Percentiles rank a stretch among this genome's conserved stretches.
Evolutionary conservation across 2,888 invertebrate genomes (phyloP).

Genomic region (Lydus trimaculatus): DNA sequence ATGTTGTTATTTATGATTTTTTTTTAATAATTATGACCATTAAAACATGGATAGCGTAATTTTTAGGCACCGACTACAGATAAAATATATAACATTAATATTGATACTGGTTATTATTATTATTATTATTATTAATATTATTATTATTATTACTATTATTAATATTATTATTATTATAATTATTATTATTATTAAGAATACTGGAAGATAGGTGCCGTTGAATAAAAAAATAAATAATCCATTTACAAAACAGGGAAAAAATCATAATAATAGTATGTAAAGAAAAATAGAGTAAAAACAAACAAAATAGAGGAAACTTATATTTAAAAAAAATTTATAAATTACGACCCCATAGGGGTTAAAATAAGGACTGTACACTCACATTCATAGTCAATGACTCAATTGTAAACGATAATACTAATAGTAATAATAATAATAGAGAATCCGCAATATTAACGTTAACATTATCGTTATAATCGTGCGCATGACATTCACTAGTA

Average conservation of each 20-base stretch:
- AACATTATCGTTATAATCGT: background rate
- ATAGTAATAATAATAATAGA: slow-evolving; percentile 37
- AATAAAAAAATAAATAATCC: slow-evolving; percentile 58
- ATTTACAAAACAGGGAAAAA: slow-evolving; percentile 43
- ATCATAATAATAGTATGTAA: too few relatives aligned
- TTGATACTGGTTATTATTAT: slow-evolving; percentile 14
- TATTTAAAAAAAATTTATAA: slow-evolving; percentile 42
- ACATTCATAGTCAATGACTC: slow-evolving; percentile 50
- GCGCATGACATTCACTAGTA: background rate
- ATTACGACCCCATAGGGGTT: slow-evolving; percentile 55
- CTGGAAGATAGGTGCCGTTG: slow-evolving; percentile 36
- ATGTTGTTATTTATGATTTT: background rate
- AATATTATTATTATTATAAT: background rate
- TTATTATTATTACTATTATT: slow-evolving; percentile 6
- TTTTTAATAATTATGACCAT: slow-evolving; percentile 43
- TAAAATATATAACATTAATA: slow-evolving; percentile 22
- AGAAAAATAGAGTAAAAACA: background rate
- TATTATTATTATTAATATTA: background rate
- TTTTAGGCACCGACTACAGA: slow-evolving; percentile 43
- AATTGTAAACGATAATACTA: slow-evolving; percentile 50
- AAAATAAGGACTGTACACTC: slow-evolving; percentile 53
- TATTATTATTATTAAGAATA: slow-evolving; percentile 23
- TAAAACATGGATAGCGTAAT: slow-evolving; percentile 55
- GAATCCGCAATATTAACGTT: background rate
- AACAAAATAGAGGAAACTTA: slow-evolving; percentile 37